Conservation (phyloP, 1,140 invertebrate species). For the Danaus melanippus region DNA sequence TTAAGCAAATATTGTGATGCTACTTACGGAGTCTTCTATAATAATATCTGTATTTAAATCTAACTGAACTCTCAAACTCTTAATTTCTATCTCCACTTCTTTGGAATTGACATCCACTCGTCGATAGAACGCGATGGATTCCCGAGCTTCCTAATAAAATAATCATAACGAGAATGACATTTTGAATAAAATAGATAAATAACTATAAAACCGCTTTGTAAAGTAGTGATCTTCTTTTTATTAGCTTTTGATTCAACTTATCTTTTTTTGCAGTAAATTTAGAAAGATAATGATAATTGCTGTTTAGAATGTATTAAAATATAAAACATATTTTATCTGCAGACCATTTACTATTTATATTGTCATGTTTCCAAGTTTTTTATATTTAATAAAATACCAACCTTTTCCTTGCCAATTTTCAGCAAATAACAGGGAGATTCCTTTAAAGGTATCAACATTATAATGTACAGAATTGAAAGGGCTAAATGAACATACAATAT, state of each 20-base stretch:
- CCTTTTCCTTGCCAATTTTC: constrained; percentile 45
- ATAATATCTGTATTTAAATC: constrained; percentile 39
- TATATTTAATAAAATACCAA: constrained; percentile 16
- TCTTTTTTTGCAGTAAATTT: too few relatives aligned
- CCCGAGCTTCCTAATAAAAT: constrained; percentile 43
- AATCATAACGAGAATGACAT: not conserved
- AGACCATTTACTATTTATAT: too few relatives aligned
- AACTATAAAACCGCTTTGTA: too few relatives aligned
- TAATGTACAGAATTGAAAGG: constrained; percentile 42
- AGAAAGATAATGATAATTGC: too few relatives aligned
- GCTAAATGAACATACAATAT: constrained; percentile 41
- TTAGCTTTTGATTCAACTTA: too few relatives aligned
- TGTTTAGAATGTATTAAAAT: too few relatives aligned
- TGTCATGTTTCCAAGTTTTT: not conserved
- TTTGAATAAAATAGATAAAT: not conserved
- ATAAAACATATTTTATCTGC: too few relatives aligned
- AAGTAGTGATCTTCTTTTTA: too few relatives aligned
- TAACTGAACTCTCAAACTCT: constrained; percentile 43
- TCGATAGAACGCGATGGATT: constrained; percentile 51
- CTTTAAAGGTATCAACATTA: constrained; percentile 37
- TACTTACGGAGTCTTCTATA: too few relatives aligned
- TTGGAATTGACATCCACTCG: constrained; percentile 35
- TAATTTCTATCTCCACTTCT: constrained; percentile 43
- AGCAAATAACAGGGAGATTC: constrained; percentile 52
- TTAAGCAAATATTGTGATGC: too few relatives aligned